Conservation (phyloP, 2,888 invertebrate species). For the Drosophila niveifrons region DNA sequence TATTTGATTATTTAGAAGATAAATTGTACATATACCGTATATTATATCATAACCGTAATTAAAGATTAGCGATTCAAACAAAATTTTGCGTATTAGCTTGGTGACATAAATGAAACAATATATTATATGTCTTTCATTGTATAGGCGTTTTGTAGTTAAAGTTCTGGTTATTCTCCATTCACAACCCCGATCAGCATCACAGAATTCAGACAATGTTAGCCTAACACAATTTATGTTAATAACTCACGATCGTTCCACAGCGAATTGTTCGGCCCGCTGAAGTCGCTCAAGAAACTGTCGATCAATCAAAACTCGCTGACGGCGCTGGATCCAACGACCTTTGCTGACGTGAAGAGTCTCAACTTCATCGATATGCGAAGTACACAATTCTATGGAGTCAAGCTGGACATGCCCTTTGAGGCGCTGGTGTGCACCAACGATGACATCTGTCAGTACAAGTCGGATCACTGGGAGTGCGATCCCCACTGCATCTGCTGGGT, state of each 20-base stretch:
- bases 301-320: conserved; percentile 86
- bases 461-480: conserved; percentile 84
- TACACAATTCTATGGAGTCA: conserved; percentile 86
- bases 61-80: no score
- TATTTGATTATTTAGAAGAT: no score
- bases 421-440: conserved; percentile 55
- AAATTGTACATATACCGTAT: no score
- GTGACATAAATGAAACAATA: not conserved
- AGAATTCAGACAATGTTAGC: not conserved
- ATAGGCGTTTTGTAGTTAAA: not conserved
- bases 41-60: no score
- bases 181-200: not conserved
- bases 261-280: conserved; percentile 81
- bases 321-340: conserved; percentile 85
- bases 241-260: conserved; percentile 72
- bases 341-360: conserved; percentile 86
- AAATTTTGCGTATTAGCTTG: no score
- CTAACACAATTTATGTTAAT: conserved; percentile 3
- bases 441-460: conserved; percentile 86
- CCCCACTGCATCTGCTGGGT: conserved; percentile 86
- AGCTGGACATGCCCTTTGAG: conserved; percentile 54
- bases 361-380: conserved; percentile 86
- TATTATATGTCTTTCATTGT: not conserved
- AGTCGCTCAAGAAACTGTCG: conserved; percentile 85
- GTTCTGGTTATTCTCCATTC: not conserved